Evolutionary conservation across 2,113 vertebrate genomes (phyloP), one percentile per base, ranked within the genome.

Genomic region (Upupa epops): DNA sequence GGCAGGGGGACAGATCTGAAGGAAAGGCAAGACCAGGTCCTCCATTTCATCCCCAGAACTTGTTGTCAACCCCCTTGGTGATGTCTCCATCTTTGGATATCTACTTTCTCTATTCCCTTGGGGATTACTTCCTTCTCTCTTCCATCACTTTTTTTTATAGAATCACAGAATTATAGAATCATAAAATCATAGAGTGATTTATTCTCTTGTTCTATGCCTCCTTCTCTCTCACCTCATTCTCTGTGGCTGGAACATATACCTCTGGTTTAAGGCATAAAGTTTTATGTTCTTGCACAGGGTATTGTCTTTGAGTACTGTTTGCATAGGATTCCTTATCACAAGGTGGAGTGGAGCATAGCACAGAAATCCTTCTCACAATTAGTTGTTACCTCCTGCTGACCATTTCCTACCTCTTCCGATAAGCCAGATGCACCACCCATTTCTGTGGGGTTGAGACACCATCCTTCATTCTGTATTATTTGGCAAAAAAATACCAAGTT

Each of bases 321-420:
- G 2, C 1, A 3, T 32, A 60, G 28, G 46, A 22, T 20, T 49
- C 17, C 37, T 73, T 69, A 51, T 32, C 81, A 55, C 26, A 48
- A 24, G 15, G 17, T 26, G 18, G 19, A 68, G 9, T 9, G 14
- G 26, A 14, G 18, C 59, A 76, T 8, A 26, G 12, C n/a, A n/a
- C 1, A 0, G 26, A 74, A 60, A 88, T 0, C 1, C 7, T 71
- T 59, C 34, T 61, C 24, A 58, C 17, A 28, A 4, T 2, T 19
- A 65, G 19, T 34, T 58, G 6, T 60, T 8, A 25, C 16, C 13
- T 52, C 4, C 1, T 36, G 18, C 10, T 2, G 18, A 40, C 17
- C 4, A 70, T 19, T 37, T 51, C 29, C 40, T 61, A 8, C 6
- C 12, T 55, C 52, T 78, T 81, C 24, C 36, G 8, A 49, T 49